Evolutionary conservation across 1,140 invertebrate genomes (phyloP), one percentile per base, ranked within the genome.

Genomic region (Solen grandis): DNA sequence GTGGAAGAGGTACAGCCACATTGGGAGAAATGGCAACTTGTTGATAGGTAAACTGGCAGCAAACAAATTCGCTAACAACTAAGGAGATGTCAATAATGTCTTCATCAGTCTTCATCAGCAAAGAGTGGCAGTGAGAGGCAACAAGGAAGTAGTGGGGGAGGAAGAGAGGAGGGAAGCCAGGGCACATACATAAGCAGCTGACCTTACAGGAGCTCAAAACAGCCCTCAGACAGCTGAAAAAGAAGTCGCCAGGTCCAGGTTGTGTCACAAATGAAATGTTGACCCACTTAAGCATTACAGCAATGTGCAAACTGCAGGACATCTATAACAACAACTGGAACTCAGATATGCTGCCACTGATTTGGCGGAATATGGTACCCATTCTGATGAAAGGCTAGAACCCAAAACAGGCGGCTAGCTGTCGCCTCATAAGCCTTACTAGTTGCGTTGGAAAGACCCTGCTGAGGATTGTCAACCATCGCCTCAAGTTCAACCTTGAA

Each of bases 31-130:
- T 2, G 31, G n/a, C n/a, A 36, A 69, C 31, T 35, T 22, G 77
- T 65, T 22, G 35, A 41, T n/a, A 38, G 33, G 25, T n/a, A 4
- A 13, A 77, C 66, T 27, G 66, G 78, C 16, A 75, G 73, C 55
- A 70, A 77, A 82, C 62, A 41, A 5, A 8, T 76, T 82, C 36
- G 33, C 80, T 31, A 46, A 75, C 41, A 66, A 62, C 19, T 76
- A 82, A 55, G 22, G 66, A 63, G 19, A 46, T 35, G 68, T 62
- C 25, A 72, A 62, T 35, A 31, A 70, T 27, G 63, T 46, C 35
- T n/a, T 31, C 8, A 55, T 70, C 38, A 41, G 22, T n/a, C 8
- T 1, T 2, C 33, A 52, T 22, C 13, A 25, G 16, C 31, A 33
- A 31, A 27, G 55, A 19, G 10, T 1, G 29, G 31, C 54, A 78